Evolutionary conservation across 64 coral and sea anemone species (phyloP).

Genomic region (Catalaphyllia jardinei): DNA sequence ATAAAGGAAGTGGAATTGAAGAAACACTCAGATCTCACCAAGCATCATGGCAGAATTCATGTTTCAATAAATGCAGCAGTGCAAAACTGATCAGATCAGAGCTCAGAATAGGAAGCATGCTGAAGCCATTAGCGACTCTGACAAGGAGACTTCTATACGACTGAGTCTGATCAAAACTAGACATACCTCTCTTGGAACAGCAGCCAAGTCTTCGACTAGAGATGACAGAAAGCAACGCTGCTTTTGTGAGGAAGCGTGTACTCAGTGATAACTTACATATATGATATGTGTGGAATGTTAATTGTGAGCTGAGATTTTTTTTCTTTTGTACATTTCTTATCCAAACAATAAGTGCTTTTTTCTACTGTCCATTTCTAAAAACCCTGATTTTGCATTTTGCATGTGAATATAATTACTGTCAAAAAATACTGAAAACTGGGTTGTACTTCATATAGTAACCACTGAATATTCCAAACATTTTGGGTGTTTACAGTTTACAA

Average conservation of each 20-base stretch:
- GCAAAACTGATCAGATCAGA: constrained; percentile 57
- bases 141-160: constrained; percentile 11
- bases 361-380: too few relatives aligned
- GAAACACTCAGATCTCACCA: constrained; percentile 36
- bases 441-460: too few relatives aligned
- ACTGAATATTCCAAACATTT: too few relatives aligned
- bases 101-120: constrained; percentile 30
- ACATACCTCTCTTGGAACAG: neutral
- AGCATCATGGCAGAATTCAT: constrained; percentile 62
- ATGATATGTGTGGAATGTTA: too few relatives aligned
- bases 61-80: constrained; percentile 51
- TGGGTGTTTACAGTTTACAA: too few relatives aligned
- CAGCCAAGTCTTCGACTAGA: neutral
- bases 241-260: constrained; percentile 13
- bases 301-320: too few relatives aligned
- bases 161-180: constrained; percentile 31
- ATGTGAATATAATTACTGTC: too few relatives aligned
- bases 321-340: too few relatives aligned
- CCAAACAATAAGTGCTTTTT: too few relatives aligned
- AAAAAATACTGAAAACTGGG: too few relatives aligned
- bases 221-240: constrained; percentile 14
- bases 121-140: neutral
- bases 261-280: neutral
- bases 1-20: constrained; percentile 44
- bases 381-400: too few relatives aligned